phyloP scores from a whole-genome alignment of 2,888 invertebrate genomes.

The Troglohyphantes excavatus region DNA sequence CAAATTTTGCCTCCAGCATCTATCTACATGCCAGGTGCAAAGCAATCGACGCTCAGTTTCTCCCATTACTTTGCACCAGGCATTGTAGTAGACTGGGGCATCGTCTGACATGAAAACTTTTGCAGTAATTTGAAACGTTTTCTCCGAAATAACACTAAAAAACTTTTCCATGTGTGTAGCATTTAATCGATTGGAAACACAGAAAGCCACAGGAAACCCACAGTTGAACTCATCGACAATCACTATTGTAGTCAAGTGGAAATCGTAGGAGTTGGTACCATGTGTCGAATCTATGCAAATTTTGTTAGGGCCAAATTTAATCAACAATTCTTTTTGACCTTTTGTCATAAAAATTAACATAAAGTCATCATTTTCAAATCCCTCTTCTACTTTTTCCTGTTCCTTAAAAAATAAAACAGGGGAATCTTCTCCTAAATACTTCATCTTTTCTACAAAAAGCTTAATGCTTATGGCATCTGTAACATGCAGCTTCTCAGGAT shows the following conservation, averaged over 20 bases:
- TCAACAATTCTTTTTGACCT: constrained; percentile 43
- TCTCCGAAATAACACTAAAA: constrained; percentile 20
- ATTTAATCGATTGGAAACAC: constrained; percentile 35
- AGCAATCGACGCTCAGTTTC: constrained; percentile 32
- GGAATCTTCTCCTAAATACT: background rate
- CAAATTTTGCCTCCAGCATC: background rate
- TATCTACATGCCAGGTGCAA: constrained; percentile 77
- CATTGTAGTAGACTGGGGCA: constrained; percentile 75
- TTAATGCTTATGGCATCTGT: constrained; percentile 18
- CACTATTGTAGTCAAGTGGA: constrained; percentile 59
- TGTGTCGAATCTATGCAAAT: constrained; percentile 68
- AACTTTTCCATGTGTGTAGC: constrained; percentile 11
- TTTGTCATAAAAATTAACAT: constrained; percentile 59
- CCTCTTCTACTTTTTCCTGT: background rate
- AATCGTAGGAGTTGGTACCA: constrained; percentile 56
- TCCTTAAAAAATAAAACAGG: constrained; percentile 32
- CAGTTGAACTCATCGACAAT: constrained; percentile 44
- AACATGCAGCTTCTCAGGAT: background rate
- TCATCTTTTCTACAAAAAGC: constrained; percentile 3
- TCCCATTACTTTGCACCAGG: constrained; percentile 74
- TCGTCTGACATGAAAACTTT: constrained; percentile 78
- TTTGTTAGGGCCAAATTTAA: constrained; percentile 47
- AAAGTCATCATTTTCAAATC: constrained; percentile 24
- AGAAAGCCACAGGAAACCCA: constrained; percentile 47
- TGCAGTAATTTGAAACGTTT: background rate